Conservation (phyloP, 2,888 invertebrate species). For the Conchocele bisecta region DNA sequence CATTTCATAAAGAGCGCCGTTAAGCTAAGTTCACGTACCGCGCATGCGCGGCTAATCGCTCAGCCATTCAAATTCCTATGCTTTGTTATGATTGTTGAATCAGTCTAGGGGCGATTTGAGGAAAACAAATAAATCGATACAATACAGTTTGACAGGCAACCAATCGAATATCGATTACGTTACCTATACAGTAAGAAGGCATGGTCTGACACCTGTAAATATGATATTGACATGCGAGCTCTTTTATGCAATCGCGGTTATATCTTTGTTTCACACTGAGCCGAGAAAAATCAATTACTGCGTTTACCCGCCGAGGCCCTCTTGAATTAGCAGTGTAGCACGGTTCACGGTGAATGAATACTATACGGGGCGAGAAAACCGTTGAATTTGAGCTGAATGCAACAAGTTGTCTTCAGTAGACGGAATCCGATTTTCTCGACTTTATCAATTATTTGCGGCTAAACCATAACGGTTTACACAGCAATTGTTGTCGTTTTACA, state of each 20-base stretch:
- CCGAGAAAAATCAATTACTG: no score
- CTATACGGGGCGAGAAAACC: constrained; percentile 21
- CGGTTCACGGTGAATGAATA: constrained; percentile 6
- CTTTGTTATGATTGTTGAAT: constrained; percentile 58
- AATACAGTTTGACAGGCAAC: constrained; percentile 20
- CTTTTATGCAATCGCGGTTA: no score
- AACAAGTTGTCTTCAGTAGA: constrained; percentile 26
- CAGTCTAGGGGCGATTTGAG: constrained; percentile 30
- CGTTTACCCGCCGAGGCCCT: background rate
- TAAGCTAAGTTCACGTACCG: constrained; percentile 9
- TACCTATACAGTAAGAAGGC: constrained; percentile 16
- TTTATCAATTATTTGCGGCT: no score
- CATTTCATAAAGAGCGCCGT: constrained; percentile 59
- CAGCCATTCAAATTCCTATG: constrained; percentile 58
- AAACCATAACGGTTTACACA: no score
- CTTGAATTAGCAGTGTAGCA: background rate
- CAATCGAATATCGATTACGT: constrained; percentile 35
- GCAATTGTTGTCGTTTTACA: no score
- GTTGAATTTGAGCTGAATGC: constrained; percentile 22
- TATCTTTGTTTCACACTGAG: no score
- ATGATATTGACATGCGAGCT: no score
- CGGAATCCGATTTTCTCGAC: background rate
- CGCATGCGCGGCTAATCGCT: constrained; percentile 53
- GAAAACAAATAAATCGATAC: constrained; percentile 32
- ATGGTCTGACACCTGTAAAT: no score